Base-by-base conservation (phyloP, 2,797 vertebrate species). In the Argentina silus region DNA sequence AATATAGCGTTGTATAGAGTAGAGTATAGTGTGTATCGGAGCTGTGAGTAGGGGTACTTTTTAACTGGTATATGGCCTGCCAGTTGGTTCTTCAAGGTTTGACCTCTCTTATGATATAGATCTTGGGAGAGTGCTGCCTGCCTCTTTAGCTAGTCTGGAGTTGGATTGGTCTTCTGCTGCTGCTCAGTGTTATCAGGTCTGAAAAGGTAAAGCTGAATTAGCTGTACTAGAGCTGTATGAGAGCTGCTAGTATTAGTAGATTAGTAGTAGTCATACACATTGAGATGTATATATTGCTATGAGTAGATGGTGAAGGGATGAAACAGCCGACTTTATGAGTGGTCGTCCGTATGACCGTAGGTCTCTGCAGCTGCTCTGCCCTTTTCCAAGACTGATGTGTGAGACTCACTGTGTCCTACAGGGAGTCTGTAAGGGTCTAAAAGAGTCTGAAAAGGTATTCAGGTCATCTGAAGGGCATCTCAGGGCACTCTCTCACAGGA, bases 351-450 rank as follows among this genome's bases (percentile, higher is more conserved):
- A 44, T 60, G 74, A 79, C 64, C 47, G 59, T 81, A 71, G 57
- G 55, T 57, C 45, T 69, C 76, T 73, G 70, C 65, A 51, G 78
- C 64, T 78, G 60, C 62, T 77, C 76, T 74, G 61, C 69, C 74
- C 74, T 81, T 44, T 74, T 80, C 27, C 27, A 78, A 83, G 81
- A 47, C 27, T 45, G 57, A 12, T 12, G 27, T 4, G 27, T 36
- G 27, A 4, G 27, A 36, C 27, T 36, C 27, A 36, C 57, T 0
- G 11, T 66, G 57, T 59, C 63, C 70, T 36, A 4, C 4, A 36
- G 27, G 27, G 27, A 47, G 63, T 78, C 27, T 21, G 0, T 0
- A 2, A 51, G 50, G 15, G 19, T 78, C 42, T 44, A 0, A 9
- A 12, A 63, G 27, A 12, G 60, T 36, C 60, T 71, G 9, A 27